Base-by-base conservation (phyloP, 2,888 invertebrate genomes). In the Drosophila buzzatii region DNA sequence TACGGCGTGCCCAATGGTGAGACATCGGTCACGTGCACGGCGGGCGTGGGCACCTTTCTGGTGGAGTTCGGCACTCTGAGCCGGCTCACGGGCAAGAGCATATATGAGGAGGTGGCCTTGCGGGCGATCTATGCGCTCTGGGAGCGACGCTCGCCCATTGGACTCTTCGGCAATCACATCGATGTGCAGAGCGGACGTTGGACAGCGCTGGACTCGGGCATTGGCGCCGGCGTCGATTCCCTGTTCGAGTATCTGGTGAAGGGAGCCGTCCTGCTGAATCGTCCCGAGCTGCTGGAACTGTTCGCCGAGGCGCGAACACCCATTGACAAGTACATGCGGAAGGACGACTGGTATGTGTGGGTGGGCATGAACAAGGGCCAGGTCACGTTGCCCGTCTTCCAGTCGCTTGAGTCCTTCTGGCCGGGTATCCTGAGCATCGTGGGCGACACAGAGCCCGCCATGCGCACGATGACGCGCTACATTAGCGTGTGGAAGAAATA, bases 341-440 rank as follows among this genome's bases (percentile, higher is more conserved):
- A 97, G 88, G 99, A 98, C 84, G 99, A 99, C 92, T 99, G 99
- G 99, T 98, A 99, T 92, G 95, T 99, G 86, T 99, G 99, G 99
- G 99, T 98, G 0, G 97, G 98, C n/a, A 99, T 99, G 99, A 95
- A 96, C 52, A 97, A 98, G 89, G 99, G 93, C 0, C 97, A 98
- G 91, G 97, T 99, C 8, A 98, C 99, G 0, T 93, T 99, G 85
- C 99, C 99, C 0, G 97, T 99, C n/a, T 99, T 99, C 93, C 99
- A 99, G 92, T 99, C 99, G 0, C 94, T 99, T 27, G 99, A 99
- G 93, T 97, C 99, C 0, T 99, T 98, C 92, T 99, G 99, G 99
- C 99, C 99, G 0, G 99, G 99, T 0, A 95, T 99, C 35, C 94
- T 99, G 64, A 97, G 96, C 85, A 94, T 98, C 20, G 95, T 97